Evolutionary conservation across 2,888 invertebrate species (phyloP).

Genomic region (Harmothoe impar): DNA sequence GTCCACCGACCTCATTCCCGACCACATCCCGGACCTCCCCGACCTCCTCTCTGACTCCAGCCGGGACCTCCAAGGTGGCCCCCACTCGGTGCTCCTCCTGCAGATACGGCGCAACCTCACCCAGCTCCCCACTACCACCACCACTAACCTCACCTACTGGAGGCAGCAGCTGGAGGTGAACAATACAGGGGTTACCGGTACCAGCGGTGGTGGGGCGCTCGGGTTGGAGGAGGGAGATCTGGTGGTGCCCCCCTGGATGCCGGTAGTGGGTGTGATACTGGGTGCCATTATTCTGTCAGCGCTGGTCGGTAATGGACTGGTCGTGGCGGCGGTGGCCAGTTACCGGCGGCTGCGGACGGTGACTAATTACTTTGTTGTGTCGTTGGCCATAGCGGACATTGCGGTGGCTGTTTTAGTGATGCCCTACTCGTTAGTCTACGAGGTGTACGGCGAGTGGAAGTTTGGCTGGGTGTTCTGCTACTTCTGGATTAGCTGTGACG

Average conservation of each 20-base stretch:
- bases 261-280: conserved; percentile 62
- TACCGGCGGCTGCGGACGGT: conserved; percentile 78
- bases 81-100: conserved; percentile 4
- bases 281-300: conserved; percentile 71
- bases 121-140: not conserved
- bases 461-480: conserved; percentile 80
- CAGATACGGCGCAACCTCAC: conserved; percentile 30
- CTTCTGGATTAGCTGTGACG: conserved; percentile 82
- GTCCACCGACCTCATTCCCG: not conserved
- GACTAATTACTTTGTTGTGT: conserved; percentile 79
- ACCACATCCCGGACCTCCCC: not conserved
- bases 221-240: not conserved
- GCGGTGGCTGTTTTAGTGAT: conserved; percentile 81
- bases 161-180: not conserved
- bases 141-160: conserved; percentile 24
- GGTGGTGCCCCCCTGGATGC: conserved; percentile 39
- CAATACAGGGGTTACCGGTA: not conserved
- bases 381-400: conserved; percentile 80
- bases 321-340: conserved; percentile 77
- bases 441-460: conserved; percentile 75
- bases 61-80: not conserved
- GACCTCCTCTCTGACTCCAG: not conserved
- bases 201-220: not conserved
- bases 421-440: conserved; percentile 79
- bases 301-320: conserved; percentile 78